Percentiles rank a stretch among this genome's conserved stretches.
These are phyloP conservation scores for Clarias pachynema DNA, from an alignment of 2,797 vertebrate genomes.

Conservation along the genomic window DNA sequence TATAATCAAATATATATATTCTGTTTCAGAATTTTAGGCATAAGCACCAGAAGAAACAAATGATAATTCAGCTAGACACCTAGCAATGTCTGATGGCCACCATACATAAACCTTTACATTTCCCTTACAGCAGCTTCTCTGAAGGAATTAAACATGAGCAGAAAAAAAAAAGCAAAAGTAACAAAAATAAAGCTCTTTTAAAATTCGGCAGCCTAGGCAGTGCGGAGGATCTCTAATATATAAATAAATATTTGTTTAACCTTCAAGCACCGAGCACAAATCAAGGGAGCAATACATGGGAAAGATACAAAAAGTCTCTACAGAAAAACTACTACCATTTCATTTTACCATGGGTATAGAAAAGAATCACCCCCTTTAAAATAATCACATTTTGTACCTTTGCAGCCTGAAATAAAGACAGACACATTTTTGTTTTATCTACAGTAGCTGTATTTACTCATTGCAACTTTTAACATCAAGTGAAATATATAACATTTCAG, in stretches of 20 bases:
- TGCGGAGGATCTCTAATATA: background rate
- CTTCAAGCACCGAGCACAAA: background rate
- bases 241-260: slow-evolving; percentile 8
- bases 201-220: background rate
- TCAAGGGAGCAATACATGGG: background rate
- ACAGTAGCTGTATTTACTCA: too few species aligned
- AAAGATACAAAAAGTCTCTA: background rate
- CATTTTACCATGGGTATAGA: too few species aligned
- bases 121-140: background rate
- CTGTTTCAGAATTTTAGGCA: background rate
- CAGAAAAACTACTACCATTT: background rate
- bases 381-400: too few species aligned
- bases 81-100: background rate
- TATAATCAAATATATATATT: background rate
- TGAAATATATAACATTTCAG: too few species aligned
- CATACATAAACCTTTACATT: background rate
- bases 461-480: too few species aligned
- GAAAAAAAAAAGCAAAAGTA: background rate
- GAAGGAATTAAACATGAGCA: background rate
- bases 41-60: background rate
- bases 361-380: too few species aligned
- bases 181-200: background rate
- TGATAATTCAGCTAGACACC: background rate
- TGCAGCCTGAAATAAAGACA: too few species aligned
- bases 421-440: too few species aligned